A percentile compares a stretch with the other conserved stretches of the same genome.
These are phyloP conservation scores for Hyposoter dolosus DNA, from an alignment of 2,888 invertebrate genomes.

Conservation along the genomic window DNA sequence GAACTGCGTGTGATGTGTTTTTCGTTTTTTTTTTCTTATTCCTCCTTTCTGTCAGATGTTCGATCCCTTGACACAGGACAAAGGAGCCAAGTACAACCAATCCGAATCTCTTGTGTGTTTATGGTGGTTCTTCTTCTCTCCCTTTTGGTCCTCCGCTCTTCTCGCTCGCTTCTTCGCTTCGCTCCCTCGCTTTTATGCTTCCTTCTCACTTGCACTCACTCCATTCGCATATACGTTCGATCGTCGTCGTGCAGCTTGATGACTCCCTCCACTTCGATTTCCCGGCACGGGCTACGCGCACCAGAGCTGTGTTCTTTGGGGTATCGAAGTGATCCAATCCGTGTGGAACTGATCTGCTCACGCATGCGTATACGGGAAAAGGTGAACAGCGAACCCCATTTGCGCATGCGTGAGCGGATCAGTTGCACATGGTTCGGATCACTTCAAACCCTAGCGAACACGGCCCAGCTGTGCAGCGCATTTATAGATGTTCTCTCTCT, in stretches of 20 bases:
- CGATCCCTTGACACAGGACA: constrained; percentile 72
- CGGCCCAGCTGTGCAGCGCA: not conserved
- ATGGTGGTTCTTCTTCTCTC: constrained; percentile 50
- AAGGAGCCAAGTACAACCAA: constrained; percentile 76
- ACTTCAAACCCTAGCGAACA: too few species aligned
- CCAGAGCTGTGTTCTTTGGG: too few species aligned
- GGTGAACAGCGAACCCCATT: too few species aligned
- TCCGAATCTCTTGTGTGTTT: constrained; percentile 61
- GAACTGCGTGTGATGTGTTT: not conserved
- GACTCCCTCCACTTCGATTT: constrained; percentile 39
- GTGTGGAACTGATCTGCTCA: too few species aligned
- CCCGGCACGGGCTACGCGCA: constrained; percentile 58
- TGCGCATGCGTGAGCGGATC: too few species aligned
- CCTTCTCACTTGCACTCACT: constrained; percentile 32
- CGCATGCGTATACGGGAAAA: too few species aligned
- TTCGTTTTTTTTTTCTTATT: constrained; percentile 42
- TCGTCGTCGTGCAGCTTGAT: constrained; percentile 10
- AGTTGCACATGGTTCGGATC: too few species aligned
- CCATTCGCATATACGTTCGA: constrained; percentile 40
- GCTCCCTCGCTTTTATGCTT: not conserved
- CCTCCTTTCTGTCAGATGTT: constrained; percentile 71
- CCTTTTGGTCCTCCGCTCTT: constrained; percentile 44
- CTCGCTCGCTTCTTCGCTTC: constrained; percentile 11
- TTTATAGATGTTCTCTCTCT: not conserved
- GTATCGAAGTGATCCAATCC: too few species aligned